Conservation (phyloP, 53 echinoderm and acorn worm genomes). For the Holothuria leucospilota region DNA sequence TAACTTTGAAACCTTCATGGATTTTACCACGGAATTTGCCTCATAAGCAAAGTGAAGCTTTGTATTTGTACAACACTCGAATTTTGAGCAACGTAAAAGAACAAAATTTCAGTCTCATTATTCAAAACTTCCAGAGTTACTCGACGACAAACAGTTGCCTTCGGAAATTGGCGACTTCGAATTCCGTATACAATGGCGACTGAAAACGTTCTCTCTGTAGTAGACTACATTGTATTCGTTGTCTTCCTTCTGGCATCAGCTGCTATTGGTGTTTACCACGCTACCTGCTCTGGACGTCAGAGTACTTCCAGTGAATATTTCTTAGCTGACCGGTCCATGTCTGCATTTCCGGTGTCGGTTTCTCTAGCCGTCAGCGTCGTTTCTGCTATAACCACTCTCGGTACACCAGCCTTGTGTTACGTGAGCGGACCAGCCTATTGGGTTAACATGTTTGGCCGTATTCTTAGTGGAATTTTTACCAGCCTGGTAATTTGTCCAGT, state of each 20-base stretch:
- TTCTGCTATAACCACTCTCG: background rate
- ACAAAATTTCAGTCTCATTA: too few species aligned
- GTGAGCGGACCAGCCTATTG: background rate
- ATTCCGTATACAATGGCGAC: too few species aligned
- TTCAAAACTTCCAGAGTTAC: background rate
- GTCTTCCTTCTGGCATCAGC: background rate
- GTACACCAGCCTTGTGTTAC: background rate
- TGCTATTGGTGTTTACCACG: background rate
- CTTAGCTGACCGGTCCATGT: too few species aligned
- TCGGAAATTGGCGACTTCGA: background rate
- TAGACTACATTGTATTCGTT: too few species aligned
- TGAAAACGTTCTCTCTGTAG: too few species aligned
- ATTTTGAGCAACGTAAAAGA: too few species aligned
- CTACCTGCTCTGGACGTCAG: too few species aligned
- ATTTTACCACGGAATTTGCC: too few species aligned
- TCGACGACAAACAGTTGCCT: background rate
- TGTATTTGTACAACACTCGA: too few species aligned
- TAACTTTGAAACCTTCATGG: too few species aligned
- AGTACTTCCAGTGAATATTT: background rate
- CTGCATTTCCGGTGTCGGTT: too few species aligned
- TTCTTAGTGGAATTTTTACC: background rate
- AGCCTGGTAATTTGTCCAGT: background rate
- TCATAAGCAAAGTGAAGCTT: too few species aligned
- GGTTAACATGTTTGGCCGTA: background rate
- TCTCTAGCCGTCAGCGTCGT: background rate